Base-by-base conservation (phyloP, 92 coral and sea anemone genomes). In the Phymanthus crucifer region DNA sequence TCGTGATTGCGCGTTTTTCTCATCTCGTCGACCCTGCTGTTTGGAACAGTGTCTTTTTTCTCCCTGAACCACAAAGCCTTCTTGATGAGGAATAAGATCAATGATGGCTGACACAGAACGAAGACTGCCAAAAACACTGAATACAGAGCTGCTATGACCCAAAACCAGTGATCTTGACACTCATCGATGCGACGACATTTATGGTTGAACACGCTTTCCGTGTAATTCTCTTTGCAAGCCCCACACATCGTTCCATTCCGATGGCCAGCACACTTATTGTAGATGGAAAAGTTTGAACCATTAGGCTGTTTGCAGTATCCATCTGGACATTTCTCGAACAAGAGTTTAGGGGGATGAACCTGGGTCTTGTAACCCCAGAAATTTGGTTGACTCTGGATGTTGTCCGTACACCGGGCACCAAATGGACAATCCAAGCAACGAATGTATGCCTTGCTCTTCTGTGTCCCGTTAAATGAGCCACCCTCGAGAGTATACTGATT, bases 181-280 rank as follows among this genome's bases (percentile, higher is more conserved):
- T 77, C 61, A 48, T 76, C 40, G 54, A 67, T 47, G 34, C 31
- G 79, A 78, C 71, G 75, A 70, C 94, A 87, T 32, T 81, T 69
- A 14, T 88, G 84, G 17, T 85, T 75, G 18, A 87, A 80, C 52
- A 91, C 78, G 9, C 88, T 76, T 64, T 91, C 92, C 3, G 86
- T 88, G 73, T 46, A 88, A 3, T 81, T 86, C 5, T 66, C 54
- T 8, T 71, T 74, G 43, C 94, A 91, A 11, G 52, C 80, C 2
- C 94, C 94, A 70, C 94, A 88, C 78, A 91, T 81, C 5, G 79
- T 58, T 1, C 94, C 94, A 3, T 70, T 64, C 70, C 94, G 80
- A 66, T 88, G 61, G 0, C 92, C 95, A 24, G 66, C 73, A 37
- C 95, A 91, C 32, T 68, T 31, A 77, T 85, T 91, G 52, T 88